Evolutionary conservation across 1,140 invertebrate genomes (phyloP).

Genomic region (Stegodyphus dumicola): DNA sequence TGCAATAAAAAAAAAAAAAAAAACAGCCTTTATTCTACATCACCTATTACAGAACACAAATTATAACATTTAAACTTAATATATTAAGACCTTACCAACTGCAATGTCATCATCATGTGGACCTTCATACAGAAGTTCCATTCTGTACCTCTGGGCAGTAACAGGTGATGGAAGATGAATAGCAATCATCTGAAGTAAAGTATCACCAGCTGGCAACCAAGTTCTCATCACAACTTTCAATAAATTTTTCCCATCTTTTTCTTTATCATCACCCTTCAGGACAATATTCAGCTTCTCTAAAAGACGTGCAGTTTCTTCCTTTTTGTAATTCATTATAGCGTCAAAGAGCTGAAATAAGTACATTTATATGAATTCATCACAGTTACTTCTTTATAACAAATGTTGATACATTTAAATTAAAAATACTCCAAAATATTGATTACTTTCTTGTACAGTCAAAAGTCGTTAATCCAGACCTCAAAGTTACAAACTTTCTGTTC

Average conservation of each 20-base stretch:
- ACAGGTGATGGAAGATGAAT: constrained; percentile 99
- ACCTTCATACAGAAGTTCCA: constrained; percentile 99
- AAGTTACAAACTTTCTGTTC: too few relatives aligned
- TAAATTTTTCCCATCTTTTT: constrained; percentile 92
- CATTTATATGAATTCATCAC: too few relatives aligned
- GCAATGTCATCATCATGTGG: constrained; percentile 97
- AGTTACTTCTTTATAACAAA: too few relatives aligned
- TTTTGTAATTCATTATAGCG: constrained; percentile 97
- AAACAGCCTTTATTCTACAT: background rate
- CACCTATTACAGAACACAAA: background rate
- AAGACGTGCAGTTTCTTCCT: constrained; percentile 90
- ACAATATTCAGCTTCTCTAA: constrained; percentile 92
- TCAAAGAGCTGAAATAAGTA: constrained; percentile 83
- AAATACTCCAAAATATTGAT: too few relatives aligned
- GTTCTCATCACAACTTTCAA: constrained; percentile 97
- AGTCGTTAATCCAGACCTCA: too few relatives aligned
- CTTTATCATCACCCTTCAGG: constrained; percentile 93
- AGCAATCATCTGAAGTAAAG: constrained; percentile 99
- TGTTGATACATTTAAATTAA: too few relatives aligned
- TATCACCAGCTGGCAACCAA: constrained; percentile 99
- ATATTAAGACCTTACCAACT: constrained; percentile 74
- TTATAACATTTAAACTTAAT: background rate
- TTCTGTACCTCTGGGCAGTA: constrained; percentile 98
- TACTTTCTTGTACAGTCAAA: too few relatives aligned
- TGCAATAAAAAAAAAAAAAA: constrained; percentile 49